Conservation (phyloP, 2,888 invertebrate genomes). For the Encarsia formosa region DNA sequence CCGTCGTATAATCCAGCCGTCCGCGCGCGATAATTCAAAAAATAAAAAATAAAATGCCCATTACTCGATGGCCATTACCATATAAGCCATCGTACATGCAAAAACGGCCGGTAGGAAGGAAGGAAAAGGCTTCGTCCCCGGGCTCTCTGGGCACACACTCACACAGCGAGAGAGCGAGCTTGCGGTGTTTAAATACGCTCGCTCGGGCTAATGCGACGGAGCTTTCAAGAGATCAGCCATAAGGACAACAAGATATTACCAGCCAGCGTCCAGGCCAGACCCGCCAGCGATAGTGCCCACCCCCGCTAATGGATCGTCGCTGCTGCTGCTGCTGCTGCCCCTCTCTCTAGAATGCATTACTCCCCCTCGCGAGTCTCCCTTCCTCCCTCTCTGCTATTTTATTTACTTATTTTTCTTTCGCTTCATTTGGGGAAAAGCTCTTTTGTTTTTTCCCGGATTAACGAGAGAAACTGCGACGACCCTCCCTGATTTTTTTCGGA, state of each 20-base stretch:
- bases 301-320: constrained; percentile 31
- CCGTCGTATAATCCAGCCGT: too few species aligned
- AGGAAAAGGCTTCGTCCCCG: too few species aligned
- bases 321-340: constrained; percentile 1
- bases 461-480: too few species aligned
- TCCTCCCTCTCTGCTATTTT: constrained; percentile 8
- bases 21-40: too few species aligned
- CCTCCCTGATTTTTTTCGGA: too few species aligned
- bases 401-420: constrained; percentile 6
- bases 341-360: constrained; percentile 11
- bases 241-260: constrained; percentile 36
- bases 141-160: too few species aligned
- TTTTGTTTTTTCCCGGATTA: background rate
- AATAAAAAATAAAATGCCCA: too few species aligned
- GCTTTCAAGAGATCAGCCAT: constrained; percentile 36
- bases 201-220: constrained; percentile 31
- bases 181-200: constrained; percentile 27
- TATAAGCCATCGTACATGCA: too few species aligned
- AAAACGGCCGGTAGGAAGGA: too few species aligned
- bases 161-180: constrained; percentile 10
- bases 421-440: background rate
- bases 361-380: constrained; percentile 7
- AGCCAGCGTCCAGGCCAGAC: too few species aligned
- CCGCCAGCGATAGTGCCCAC: too few species aligned
- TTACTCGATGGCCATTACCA: too few species aligned